These are phyloP conservation scores for Nannoperca australis DNA, from an alignment of 2,797 vertebrate genomes.

Conservation along the genomic window DNA sequence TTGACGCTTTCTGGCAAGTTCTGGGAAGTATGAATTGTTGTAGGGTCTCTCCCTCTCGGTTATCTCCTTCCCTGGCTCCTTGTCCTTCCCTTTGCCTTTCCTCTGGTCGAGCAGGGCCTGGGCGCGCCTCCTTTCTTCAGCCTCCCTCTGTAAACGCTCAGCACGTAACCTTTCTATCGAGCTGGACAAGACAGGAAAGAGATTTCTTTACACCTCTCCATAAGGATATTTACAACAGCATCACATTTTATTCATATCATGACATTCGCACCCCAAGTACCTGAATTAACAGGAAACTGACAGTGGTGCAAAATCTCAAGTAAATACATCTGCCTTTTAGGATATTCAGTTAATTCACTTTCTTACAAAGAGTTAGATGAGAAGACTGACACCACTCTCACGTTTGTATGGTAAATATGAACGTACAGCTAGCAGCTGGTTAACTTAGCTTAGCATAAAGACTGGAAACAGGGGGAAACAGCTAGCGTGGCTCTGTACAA, in stretches of 20 bases:
- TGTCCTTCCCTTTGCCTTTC: slow-evolving; percentile 52
- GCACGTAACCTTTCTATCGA: slow-evolving; percentile 86
- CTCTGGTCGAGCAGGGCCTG: slow-evolving; percentile 83
- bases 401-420: not conserved
- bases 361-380: not conserved
- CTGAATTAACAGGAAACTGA: not conserved
- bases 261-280: not conserved
- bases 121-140: slow-evolving; percentile 82
- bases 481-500: not conserved
- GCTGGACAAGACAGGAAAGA: slow-evolving; percentile 35
- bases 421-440: not conserved
- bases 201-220: not conserved
- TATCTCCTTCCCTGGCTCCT: slow-evolving; percentile 59
- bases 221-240: not conserved
- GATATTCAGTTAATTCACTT: not conserved
- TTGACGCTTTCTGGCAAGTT: slow-evolving; percentile 87
- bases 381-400: not conserved
- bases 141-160: slow-evolving; percentile 88
- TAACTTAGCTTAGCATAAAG: not conserved
- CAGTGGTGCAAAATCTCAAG: not conserved
- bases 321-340: not conserved
- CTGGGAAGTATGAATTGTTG: slow-evolving; percentile 91
- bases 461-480: not conserved
- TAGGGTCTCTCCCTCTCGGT: slow-evolving; percentile 88
- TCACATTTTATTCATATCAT: not conserved